Evolutionary conservation across 1,140 invertebrate species (phyloP), one percentile per base, ranked within the genome.

Genomic region (Zaprionus tsacasi): DNA sequence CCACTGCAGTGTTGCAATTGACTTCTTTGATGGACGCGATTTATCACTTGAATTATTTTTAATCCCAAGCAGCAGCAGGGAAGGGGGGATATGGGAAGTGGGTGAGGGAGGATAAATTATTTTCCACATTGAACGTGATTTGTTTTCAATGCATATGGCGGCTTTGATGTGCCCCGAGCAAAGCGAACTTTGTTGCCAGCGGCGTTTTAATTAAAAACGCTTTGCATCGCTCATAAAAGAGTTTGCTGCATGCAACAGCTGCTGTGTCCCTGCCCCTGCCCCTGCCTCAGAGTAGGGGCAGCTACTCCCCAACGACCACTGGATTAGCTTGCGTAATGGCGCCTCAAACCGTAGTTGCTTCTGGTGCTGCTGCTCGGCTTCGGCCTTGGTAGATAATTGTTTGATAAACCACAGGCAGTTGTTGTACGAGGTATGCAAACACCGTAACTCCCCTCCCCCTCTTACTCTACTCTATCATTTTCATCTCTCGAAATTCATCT

Each of bases 161-260:
- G n/a, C n/a, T n/a, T n/a, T n/a, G n/a, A n/a, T n/a, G n/a, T n/a
- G n/a, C n/a, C n/a, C n/a, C n/a, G 45, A 25, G 40, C 1, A 15
- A 15, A 76, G 57, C 52, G 75, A 33, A 78, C 64, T 45, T 78
- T 30, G 21, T 71, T 64, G 56, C 36, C 59, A 38, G 43, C 45
- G 58, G 78, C 75, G 7, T 71, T 80, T 83, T 80, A 82, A 82
- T 82, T 83, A 71, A 72, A 82, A 80, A 54, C n/a, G 55, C 21
- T 75, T 57, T 79, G 79, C 70, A 78, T 57, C 71, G 69, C 40
- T 45, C 30, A 36, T 58, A 11, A 38, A 43, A 13, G 12, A 43
- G 72, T 64, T 64, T 45, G 59, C 38, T 15, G 15, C 56, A 59
- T 48, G 66, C 56, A 60, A 60, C 66, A 60, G 56, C 45, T 63